Base-by-base conservation (phyloP, 2,888 invertebrate species). In the Andricus curvator region DNA sequence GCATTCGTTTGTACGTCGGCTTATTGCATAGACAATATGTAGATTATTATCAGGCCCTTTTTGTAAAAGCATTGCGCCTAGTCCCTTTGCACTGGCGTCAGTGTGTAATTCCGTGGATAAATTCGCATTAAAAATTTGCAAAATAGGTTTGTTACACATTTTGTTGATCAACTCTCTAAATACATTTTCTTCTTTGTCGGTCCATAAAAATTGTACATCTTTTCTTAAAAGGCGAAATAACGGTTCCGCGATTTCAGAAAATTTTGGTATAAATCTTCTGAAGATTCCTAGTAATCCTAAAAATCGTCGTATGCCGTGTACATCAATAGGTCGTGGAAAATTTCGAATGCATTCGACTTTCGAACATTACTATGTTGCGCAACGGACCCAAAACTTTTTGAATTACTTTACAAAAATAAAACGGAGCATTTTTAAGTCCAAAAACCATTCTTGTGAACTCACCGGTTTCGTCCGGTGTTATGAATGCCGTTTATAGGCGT, bases 61-160 rank as follows among this genome's bases (percentile, higher is more conserved):
- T 60, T 80, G 77, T 17, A 77, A 17, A 1, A 77, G 80, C 15
- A 44, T 4, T 44, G 44, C 44, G 44, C 15, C 44, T 44, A 44
- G 44, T 44, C 44, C 15, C 15, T 37, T 60, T 67, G 37, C 17
- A 56, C 66, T 77, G 4, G 80, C 80, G 37, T 80, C 77, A 2
- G 80, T 66, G 25, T 77, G 80, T 2, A 66, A 33, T 65, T 78
- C 74, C 20, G 74, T 74, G 9, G 22, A 9, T 9, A 48, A 25
- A 37, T 48, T 29, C 51, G 48, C 33, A 29, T 80, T 60, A 15
- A 76, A 51, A 22, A 44, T 13, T 13, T 44, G 41, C 41, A 44
- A 44, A 13, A 44, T 44, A 1, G 11, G 3, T 13, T 44, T 44
- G 41, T 13, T 44, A 44, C 15, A 44, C 44, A 15, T 15, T 44